A percentile compares a stretch with the other conserved stretches of the same genome.
Conservation (phyloP, 2,113 vertebrate species). For the Phrynosoma blainvillii region DNA sequence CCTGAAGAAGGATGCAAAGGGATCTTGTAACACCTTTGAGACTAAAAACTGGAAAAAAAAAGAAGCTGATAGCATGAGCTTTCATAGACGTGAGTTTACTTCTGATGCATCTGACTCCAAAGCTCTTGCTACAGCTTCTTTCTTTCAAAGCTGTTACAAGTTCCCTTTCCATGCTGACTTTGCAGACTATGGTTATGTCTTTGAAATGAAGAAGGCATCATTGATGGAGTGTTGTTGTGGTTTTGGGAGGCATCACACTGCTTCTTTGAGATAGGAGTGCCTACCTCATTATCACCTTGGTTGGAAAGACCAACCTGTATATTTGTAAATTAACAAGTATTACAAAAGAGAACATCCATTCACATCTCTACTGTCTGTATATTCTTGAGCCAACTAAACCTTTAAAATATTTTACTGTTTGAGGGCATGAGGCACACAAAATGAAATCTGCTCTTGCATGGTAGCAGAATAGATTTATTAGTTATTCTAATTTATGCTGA, state of each 20-base stretch:
- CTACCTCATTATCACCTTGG: background rate
- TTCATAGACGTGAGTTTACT: too few species aligned
- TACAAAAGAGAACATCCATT: background rate
- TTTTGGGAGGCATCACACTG: background rate
- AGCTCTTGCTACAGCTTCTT: too few species aligned
- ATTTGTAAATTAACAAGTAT: background rate
- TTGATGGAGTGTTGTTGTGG: background rate
- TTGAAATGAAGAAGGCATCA: too few species aligned
- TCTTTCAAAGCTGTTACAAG: too few species aligned
- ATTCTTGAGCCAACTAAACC: background rate
- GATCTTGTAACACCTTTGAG: too few species aligned
- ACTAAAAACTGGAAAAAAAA: too few species aligned
- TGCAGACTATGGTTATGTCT: background rate
- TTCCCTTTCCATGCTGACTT: too few species aligned
- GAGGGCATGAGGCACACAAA: background rate
- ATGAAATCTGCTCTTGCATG: background rate
- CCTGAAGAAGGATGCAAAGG: too few species aligned
- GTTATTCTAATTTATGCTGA: background rate
- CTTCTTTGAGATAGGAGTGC: background rate
- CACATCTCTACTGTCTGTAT: background rate
- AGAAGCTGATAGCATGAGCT: too few species aligned
- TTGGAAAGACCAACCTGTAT: background rate
- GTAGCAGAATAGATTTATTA: background rate
- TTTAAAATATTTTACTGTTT: background rate
- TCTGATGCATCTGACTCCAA: too few species aligned